Percentiles rank a stretch among this genome's conserved stretches.
These are phyloP conservation scores for Tursiops truncatus DNA, from an alignment of 2,113 vertebrate species.

Conservation along the genomic window DNA sequence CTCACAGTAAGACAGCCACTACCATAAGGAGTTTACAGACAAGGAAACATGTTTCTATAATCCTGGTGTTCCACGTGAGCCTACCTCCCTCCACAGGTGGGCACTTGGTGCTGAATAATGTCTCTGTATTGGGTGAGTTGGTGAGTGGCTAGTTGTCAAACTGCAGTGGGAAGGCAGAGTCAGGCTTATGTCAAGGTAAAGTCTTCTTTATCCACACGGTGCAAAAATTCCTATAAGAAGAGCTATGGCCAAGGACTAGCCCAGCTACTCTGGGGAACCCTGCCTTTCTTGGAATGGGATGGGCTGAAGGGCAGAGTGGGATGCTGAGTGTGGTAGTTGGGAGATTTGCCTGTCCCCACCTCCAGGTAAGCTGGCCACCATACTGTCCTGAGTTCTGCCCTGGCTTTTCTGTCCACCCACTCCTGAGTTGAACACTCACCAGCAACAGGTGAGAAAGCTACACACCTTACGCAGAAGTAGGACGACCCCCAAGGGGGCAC, in stretches of 20 bases:
- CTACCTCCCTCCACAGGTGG: background rate
- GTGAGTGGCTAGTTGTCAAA: background rate
- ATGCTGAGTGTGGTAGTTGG: background rate
- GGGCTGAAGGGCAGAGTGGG: background rate
- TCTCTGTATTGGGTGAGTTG: background rate
- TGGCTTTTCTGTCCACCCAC: background rate
- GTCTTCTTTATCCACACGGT: background rate
- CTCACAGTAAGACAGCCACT: background rate
- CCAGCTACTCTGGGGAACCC: background rate
- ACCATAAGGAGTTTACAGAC: background rate
- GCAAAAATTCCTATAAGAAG: background rate
- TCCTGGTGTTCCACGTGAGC: rapidly evolving
- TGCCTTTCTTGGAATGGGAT: background rate
- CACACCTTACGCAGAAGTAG: background rate
- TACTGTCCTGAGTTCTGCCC: background rate
- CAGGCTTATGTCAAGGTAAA: background rate
- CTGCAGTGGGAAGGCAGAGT: background rate
- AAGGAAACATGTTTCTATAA: background rate
- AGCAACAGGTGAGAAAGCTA: background rate
- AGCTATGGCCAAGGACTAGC: background rate
- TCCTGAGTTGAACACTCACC: background rate
- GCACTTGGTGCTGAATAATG: background rate
- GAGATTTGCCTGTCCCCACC: background rate
- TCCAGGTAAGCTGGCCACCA: background rate
- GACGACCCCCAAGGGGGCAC: too few species aligned